phyloP scores from a whole-genome alignment of 2,113 vertebrate species.

The Oncorhynchus nerka region DNA sequence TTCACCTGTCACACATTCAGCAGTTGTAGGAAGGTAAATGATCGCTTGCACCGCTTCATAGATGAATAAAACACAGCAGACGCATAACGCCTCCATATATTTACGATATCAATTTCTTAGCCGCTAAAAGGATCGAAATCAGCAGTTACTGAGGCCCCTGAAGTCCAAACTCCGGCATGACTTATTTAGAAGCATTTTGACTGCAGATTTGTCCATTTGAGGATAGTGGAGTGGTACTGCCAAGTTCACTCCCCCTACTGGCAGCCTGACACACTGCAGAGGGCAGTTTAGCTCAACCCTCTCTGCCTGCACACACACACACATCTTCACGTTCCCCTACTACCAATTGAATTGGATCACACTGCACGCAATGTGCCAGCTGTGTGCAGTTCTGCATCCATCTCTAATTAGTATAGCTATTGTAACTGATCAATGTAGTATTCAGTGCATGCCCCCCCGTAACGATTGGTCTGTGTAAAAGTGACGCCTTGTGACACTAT shows the following conservation, averaged over 20 bases:
- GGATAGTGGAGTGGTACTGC: conserved; percentile 8
- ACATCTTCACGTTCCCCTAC: conserved; percentile 14
- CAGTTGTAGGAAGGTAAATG: background rate
- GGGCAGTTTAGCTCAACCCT: conserved; percentile 9
- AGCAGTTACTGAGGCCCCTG: background rate
- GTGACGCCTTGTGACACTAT: conserved; percentile 5
- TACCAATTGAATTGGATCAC: conserved; percentile 35
- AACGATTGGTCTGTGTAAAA: background rate
- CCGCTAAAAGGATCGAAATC: background rate
- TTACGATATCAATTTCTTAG: too few species aligned
- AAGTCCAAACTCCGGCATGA: background rate
- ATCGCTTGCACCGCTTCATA: background rate
- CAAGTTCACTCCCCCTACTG: background rate
- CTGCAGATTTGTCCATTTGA: conserved; percentile 1
- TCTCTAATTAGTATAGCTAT: conserved; percentile 8
- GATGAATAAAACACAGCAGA: background rate
- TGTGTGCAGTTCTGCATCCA: background rate
- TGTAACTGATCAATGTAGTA: background rate
- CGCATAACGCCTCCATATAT: background rate
- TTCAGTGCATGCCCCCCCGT: background rate
- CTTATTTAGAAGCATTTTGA: background rate
- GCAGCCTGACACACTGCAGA: background rate
- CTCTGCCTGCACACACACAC: conserved; percentile 13
- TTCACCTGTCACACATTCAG: background rate
- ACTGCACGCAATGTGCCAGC: conserved; percentile 13